Conservation (phyloP, 1,140 invertebrate genomes). For the Lepidotrigona ventralis region DNA sequence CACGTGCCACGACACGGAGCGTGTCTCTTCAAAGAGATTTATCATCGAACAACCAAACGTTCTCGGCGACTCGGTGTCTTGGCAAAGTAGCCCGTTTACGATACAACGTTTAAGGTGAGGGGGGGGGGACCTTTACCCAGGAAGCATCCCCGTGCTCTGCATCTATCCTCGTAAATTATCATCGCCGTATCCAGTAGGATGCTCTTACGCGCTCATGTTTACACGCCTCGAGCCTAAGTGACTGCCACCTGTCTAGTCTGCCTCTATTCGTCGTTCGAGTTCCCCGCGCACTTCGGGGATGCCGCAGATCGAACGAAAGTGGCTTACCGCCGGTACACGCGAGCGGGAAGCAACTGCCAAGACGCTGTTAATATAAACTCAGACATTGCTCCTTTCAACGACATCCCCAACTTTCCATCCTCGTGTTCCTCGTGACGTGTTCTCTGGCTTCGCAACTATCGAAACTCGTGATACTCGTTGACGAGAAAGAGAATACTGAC, state of each 20-base stretch:
- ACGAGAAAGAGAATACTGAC: too few relatives aligned
- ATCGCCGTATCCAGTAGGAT: slow-evolving; percentile 15
- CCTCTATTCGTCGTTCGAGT: not conserved
- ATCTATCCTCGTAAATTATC: slow-evolving; percentile 49
- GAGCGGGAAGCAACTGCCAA: slow-evolving; percentile 16
- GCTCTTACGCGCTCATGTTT: slow-evolving; percentile 56
- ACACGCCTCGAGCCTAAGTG: slow-evolving; percentile 51
- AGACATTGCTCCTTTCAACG: slow-evolving; percentile 50
- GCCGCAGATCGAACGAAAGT: slow-evolving; percentile 33
- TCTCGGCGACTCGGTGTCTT: not conserved
- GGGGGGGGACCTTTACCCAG: not conserved
- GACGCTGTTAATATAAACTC: slow-evolving; percentile 59
- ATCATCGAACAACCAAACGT: not conserved
- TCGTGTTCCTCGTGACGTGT: not conserved
- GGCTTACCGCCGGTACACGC: slow-evolving; percentile 28
- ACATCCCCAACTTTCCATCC: slow-evolving; percentile 17
- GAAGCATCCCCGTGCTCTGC: slow-evolving; percentile 9
- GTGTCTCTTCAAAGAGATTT: slow-evolving; percentile 3
- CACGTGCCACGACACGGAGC: not conserved
- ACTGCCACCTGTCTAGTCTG: not conserved
- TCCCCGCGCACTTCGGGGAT: slow-evolving; percentile 3
- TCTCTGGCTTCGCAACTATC: not conserved
- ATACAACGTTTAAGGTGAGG: not conserved
- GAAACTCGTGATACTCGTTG: not conserved
- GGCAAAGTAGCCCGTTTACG: slow-evolving; percentile 36